Conservation (phyloP, 1,140 invertebrate species). For the Druon quercuslanigerum region DNA sequence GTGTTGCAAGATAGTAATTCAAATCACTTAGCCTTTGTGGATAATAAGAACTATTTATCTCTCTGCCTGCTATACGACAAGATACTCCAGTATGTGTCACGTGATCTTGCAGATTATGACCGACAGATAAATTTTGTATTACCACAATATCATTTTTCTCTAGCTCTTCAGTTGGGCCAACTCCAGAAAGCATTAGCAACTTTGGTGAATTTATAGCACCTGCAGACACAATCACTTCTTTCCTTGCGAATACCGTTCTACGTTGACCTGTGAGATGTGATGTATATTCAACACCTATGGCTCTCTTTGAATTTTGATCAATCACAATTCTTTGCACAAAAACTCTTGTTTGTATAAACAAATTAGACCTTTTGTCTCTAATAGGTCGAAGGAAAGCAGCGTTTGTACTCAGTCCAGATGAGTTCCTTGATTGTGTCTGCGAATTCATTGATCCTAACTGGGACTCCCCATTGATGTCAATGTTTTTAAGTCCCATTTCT, state of each 20-base stretch:
- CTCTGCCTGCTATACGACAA: too few species aligned
- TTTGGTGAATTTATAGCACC: background rate
- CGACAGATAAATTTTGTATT: background rate
- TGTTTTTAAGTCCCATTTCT: background rate
- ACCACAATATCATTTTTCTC: background rate
- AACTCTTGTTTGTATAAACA: constrained; percentile 81
- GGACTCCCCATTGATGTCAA: constrained; percentile 73
- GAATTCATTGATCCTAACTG: constrained; percentile 78
- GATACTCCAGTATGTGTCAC: too few species aligned
- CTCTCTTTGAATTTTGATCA: constrained; percentile 80
- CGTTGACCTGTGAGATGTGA: background rate
- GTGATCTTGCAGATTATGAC: too few species aligned
- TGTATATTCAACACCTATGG: constrained; percentile 73
- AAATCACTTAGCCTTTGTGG: too few species aligned
- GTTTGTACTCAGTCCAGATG: constrained; percentile 81
- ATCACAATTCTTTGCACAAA: constrained; percentile 83
- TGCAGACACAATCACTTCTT: background rate
- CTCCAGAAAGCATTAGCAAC: background rate
- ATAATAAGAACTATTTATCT: too few species aligned
- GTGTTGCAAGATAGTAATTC: too few species aligned
- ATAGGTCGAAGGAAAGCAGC: constrained; percentile 83
- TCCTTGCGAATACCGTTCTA: background rate
- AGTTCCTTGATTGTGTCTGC: constrained; percentile 81
- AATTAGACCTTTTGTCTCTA: constrained; percentile 80
- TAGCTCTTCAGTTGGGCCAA: background rate